Evolutionary conservation across 2,888 invertebrate species (phyloP), one percentile per base, ranked within the genome.

Genomic region (Latrodectus hesperus): DNA sequence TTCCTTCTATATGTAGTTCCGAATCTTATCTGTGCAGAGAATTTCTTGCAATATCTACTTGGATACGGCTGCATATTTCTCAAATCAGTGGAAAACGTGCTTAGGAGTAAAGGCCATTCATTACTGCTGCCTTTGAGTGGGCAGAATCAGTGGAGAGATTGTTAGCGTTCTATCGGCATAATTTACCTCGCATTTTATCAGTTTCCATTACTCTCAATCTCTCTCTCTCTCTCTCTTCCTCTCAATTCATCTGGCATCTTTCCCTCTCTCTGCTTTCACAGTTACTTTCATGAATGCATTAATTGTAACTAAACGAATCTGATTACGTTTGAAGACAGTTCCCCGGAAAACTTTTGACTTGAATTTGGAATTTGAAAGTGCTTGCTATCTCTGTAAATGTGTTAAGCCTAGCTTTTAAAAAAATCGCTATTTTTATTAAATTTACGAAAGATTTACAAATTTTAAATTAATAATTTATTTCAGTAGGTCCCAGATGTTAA

Each of bases 141-240:
- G 78, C 49, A 51, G 68, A 84, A 73, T 78, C 65, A 79, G 78
- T 73, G 78, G 68, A 73, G 84, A 73, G 67, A 73, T 73, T 73
- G 72, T 84, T 84, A 84, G 72, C 53, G 78, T 84, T 84, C 68
- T 65, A 14, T 67, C 67, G 38, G 78, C 84, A 84, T 84, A 84
- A 84, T 78, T 79, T 77, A 73, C 60, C 60, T 55, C 38, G 78
- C 73, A 84, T 84, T 73, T 78, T 79, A 84, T 79, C 84, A 53
- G 73, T 60, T 65, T 78, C 78, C 84, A 84, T 84, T 79, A 78
- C 73, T 84, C 78, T 84, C 78, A 74, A 79, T 84, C 78, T 60
- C 60, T 68, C 67, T 77, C 77, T 84, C 78, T 60, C 60, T 68
- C 67, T 77, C 77, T 84, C 53, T 72, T 77, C 64, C 65, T 84